Conservation (phyloP, 2,113 vertebrate species). For the Hirundichthys speculiger region DNA sequence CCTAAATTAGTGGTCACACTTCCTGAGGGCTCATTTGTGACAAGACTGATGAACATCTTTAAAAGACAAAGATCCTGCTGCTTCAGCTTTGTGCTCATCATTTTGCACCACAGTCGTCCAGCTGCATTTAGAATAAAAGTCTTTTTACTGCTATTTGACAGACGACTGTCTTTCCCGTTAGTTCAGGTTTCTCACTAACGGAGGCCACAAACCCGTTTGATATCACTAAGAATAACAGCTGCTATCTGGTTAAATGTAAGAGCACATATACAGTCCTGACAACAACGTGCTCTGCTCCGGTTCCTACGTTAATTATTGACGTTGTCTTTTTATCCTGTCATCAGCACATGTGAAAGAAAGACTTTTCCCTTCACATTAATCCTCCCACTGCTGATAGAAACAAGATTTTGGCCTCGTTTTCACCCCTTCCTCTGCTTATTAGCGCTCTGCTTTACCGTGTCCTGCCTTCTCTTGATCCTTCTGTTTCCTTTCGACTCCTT, state of each 20-base stretch:
- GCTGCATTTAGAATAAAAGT: background rate
- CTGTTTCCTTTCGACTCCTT: background rate
- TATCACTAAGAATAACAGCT: too few species aligned
- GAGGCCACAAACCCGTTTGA: too few species aligned
- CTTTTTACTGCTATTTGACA: background rate
- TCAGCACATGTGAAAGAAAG: constrained; percentile 6
- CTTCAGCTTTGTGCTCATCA: constrained; percentile 11
- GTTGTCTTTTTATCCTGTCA: background rate
- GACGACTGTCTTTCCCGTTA: background rate
- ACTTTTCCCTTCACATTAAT: constrained; percentile 56
- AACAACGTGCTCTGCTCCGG: constrained; percentile 1
- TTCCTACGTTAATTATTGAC: background rate
- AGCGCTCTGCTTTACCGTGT: constrained; percentile 27
- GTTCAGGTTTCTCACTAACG: background rate
- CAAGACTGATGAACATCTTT: constrained; percentile 45
- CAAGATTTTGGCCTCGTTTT: constrained; percentile 53
- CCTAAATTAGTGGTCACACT: constrained; percentile 43
- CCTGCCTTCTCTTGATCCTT: constrained; percentile 5
- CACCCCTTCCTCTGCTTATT: constrained; percentile 44
- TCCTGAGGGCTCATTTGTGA: constrained; percentile 55
- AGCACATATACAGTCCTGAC: background rate
- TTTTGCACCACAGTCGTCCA: background rate
- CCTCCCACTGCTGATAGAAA: constrained; percentile 49
- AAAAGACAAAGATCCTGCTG: constrained; percentile 44
- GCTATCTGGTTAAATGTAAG: background rate